Conservation (phyloP, 2,888 invertebrate genomes). For the Mythimna pallens region DNA sequence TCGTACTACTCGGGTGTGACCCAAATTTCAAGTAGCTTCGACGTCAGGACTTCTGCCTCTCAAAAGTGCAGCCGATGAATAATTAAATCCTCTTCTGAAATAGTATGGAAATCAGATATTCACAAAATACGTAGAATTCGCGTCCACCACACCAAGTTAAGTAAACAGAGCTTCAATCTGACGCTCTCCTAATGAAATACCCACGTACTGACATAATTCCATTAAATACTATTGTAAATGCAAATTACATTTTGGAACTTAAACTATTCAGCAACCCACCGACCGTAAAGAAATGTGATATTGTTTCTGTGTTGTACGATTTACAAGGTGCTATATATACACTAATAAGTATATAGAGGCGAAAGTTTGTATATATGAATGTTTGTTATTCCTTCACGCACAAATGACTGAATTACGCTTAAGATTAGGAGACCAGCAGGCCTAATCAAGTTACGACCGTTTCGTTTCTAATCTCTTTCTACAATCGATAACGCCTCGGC, state of each 20-base stretch:
- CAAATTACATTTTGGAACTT: slow-evolving; percentile 30
- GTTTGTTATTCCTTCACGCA: too few species aligned
- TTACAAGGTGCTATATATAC: background rate
- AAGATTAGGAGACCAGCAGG: too few species aligned
- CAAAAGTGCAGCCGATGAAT: slow-evolving; percentile 28
- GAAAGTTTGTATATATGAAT: too few species aligned
- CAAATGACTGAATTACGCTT: too few species aligned
- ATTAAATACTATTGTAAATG: slow-evolving; percentile 28
- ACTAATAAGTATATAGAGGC: too few species aligned
- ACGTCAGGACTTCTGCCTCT: background rate
- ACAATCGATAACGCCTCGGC: too few species aligned
- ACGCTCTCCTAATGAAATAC: slow-evolving; percentile 35
- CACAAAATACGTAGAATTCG: slow-evolving; percentile 23
- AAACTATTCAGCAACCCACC: background rate
- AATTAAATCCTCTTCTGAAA: background rate
- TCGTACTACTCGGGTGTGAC: background rate
- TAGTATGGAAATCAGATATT: background rate
- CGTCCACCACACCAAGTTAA: slow-evolving; percentile 15
- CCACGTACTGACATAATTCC: slow-evolving; percentile 14
- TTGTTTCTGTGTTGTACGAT: background rate
- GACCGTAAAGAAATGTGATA: slow-evolving; percentile 24
- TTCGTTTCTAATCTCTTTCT: too few species aligned
- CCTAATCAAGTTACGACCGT: too few species aligned
- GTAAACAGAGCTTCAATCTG: slow-evolving; percentile 38
- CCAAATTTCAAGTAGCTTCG: slow-evolving; percentile 24